phyloP scores from a whole-genome alignment of 2,113 vertebrate species.

The Eulemur rufifrons region DNA sequence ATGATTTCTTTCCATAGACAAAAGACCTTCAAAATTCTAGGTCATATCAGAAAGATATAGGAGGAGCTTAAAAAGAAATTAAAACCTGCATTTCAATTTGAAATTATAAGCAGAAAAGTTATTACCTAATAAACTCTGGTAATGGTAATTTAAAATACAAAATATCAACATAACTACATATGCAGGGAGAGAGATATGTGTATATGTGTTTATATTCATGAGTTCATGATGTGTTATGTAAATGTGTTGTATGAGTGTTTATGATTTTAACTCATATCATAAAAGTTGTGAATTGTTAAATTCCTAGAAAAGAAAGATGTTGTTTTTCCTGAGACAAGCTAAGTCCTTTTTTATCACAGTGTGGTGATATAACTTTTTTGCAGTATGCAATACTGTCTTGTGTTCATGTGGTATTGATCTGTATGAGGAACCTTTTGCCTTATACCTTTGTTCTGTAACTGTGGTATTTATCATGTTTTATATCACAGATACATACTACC shows the following conservation, averaged over 20 bases:
- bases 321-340: background rate
- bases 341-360: background rate
- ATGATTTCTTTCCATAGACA: conserved; percentile 32
- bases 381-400: background rate
- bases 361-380: background rate
- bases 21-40: conserved; percentile 16
- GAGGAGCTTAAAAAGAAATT: background rate
- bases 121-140: background rate
- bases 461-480: conserved; percentile 11
- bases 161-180: background rate
- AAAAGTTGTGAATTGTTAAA: background rate
- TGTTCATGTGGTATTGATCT: conserved; percentile 14
- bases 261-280: background rate
- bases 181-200: background rate
- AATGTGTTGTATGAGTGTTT: background rate
- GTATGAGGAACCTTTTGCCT: background rate
- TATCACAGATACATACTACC: background rate
- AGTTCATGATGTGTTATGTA: background rate
- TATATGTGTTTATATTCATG: background rate
- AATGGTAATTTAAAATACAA: background rate
- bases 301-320: background rate
- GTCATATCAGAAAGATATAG: background rate
- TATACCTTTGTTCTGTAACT: conserved; percentile 12
- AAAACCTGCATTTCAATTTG: background rate
- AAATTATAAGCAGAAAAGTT: background rate